Base-by-base conservation (phyloP, 35 echinoderm and acorn worm species). In the Amphiura filiformis region DNA sequence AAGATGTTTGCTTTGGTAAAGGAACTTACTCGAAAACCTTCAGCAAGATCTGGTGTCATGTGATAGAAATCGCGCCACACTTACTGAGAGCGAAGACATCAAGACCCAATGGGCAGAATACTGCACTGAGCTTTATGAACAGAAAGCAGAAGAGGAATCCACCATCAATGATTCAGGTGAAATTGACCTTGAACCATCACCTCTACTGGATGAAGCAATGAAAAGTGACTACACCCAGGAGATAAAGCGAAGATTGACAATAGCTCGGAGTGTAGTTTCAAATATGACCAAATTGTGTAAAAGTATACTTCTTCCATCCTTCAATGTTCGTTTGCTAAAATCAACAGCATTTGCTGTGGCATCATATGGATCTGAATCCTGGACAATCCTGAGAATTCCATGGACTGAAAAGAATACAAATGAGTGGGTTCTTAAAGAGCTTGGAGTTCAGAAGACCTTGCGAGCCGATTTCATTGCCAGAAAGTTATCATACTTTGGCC, bases 331-430 rank as follows among this genome's bases (percentile, higher is more conserved):
- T 5, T 23, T 77, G 4, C 75, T 77, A 77, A 35, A n/a, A 35
- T 77, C 75, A 28, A 77, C 75, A 77, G 75, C 75, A 4, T 77
- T 77, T 77, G 75, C 75, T 77, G 26, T 77, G 26, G 75, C 75
- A 77, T 77, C 34, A 77, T 77, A 77, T 23, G 75, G n/a, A 9
- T 28, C 12, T 77, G 75, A 77, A 77, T 77, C 34, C 34, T 77
- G 75, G 75, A 77, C 75, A 28, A 35, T 40, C 35, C 23, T 31
- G n/a, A n/a, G 38, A 40, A 39, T 81, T 9, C 79, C 32, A 12
- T 81, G 79, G 79, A 81, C 34, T 9, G 79, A n/a, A 81, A 35
- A 81, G 79, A 81, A 39, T 3, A 81, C 34, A 35, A 81, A 81
- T 31, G 13, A 17, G 12, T 37, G 22, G 79, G 12, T 7, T 81